Evolutionary conservation across 2,113 vertebrate genomes (phyloP).

Genomic region (Plestiodon gilberti): DNA sequence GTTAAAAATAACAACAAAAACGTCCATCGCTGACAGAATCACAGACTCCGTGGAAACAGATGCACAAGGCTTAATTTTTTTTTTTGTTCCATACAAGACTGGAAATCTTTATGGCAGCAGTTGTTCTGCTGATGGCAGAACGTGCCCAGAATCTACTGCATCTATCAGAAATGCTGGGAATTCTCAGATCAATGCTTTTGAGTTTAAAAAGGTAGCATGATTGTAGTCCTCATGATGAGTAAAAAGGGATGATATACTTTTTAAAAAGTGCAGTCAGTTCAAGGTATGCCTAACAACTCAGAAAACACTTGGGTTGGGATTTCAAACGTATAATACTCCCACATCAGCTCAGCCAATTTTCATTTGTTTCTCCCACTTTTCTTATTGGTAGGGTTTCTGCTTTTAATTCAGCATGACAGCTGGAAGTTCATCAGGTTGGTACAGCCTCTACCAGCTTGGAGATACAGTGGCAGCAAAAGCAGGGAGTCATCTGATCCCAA

Average conservation of each 20-base stretch:
- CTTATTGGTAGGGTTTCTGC: not conserved
- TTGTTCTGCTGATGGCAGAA: not conserved
- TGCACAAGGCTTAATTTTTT: not conserved
- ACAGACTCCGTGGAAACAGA: not conserved
- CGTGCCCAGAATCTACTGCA: not conserved
- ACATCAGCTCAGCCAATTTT: not conserved
- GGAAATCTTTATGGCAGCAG: conserved; percentile 5
- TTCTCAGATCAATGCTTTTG: not conserved
- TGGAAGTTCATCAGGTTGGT: not conserved
- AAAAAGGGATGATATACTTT: not conserved
- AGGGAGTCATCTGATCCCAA: not conserved
- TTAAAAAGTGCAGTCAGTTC: not conserved
- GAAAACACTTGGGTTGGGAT: not conserved
- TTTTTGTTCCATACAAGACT: not conserved
- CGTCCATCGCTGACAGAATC: not conserved
- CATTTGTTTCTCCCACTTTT: not conserved
- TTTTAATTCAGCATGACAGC: not conserved
- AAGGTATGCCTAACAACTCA: not conserved
- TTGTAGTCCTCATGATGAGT: not conserved
- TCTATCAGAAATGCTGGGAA: not conserved
- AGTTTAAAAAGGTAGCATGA: not conserved
- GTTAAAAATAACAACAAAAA: conserved; percentile 20
- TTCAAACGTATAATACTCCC: not conserved
- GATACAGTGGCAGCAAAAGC: not conserved
- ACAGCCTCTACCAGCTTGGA: not conserved